Evolutionary conservation across 2,797 vertebrate species (phyloP).

Genomic region (Cyprinella venusta): DNA sequence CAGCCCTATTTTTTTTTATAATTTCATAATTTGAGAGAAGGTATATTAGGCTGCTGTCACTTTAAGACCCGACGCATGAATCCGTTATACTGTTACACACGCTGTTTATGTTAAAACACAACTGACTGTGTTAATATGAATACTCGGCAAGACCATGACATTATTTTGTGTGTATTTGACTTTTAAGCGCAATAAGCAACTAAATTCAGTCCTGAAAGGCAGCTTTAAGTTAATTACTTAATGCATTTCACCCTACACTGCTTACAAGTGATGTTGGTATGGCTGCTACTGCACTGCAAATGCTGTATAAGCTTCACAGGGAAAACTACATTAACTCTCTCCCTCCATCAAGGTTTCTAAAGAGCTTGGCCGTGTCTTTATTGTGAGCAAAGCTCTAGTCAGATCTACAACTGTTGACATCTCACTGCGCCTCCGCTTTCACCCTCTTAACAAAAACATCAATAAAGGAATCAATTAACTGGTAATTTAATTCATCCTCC

Average conservation of each 20-base stretch:
- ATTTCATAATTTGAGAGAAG: too few species aligned
- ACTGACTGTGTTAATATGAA: too few species aligned
- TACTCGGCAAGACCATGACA: too few species aligned
- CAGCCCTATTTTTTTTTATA: too few species aligned
- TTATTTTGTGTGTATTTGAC: too few species aligned
- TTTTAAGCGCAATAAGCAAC: too few species aligned
- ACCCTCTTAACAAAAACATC: conserved; percentile 54
- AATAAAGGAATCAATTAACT: conserved; percentile 62
- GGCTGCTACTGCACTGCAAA: not conserved
- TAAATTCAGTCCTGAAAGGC: too few species aligned
- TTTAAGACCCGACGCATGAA: too few species aligned
- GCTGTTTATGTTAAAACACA: too few species aligned
- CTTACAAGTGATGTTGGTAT: not conserved
- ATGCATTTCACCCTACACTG: not conserved
- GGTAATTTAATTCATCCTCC: conserved; percentile 61
- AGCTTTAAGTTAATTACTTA: not conserved
- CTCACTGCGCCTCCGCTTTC: conserved; percentile 50
- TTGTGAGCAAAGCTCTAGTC: conserved; percentile 21
- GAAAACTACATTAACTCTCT: not conserved
- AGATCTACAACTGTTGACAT: conserved; percentile 50
- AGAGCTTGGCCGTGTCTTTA: not conserved
- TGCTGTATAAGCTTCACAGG: not conserved
- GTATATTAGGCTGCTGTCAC: too few species aligned
- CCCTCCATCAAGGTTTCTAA: conserved; percentile 9
- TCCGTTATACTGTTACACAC: too few species aligned